Evolutionary conservation across 2,113 vertebrate genomes (phyloP).

Genomic region (Rhinolophus sinicus): DNA sequence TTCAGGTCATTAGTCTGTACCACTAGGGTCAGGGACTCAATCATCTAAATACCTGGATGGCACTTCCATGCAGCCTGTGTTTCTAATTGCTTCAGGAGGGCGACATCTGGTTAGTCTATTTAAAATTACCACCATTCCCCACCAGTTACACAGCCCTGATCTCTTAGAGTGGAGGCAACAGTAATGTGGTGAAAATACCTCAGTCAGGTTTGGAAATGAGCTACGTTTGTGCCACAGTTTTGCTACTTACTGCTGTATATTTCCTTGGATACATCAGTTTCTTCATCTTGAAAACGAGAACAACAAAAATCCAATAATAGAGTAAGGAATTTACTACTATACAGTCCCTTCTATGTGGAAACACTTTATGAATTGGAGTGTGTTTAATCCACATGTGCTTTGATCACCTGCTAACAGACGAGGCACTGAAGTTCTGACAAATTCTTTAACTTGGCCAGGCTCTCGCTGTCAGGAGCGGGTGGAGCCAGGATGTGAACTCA

Average conservation of each 20-base stretch:
- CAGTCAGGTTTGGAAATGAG: not conserved
- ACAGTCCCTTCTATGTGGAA: not conserved
- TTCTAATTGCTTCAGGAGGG: not conserved
- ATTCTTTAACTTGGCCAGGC: not conserved
- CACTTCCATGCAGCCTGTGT: not conserved
- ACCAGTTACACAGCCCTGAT: not conserved
- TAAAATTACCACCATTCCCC: not conserved
- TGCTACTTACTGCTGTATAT: not conserved
- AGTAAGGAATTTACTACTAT: not conserved
- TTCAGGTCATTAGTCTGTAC: not conserved
- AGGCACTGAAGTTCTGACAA: not conserved
- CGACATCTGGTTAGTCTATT: not conserved
- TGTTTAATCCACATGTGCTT: not conserved
- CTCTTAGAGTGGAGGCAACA: not conserved
- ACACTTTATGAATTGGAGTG: not conserved
- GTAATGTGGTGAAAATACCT: not conserved
- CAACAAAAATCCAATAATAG: not conserved
- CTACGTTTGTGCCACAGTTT: not conserved
- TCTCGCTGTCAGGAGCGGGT: not conserved
- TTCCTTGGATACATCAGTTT: not conserved
- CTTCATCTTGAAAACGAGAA: conserved; percentile 7
- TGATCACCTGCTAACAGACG: not conserved
- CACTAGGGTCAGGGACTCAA: not conserved
- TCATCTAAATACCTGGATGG: not conserved
- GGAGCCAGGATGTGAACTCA: not conserved